Evolutionary conservation across 1,140 invertebrate species (phyloP), one percentile per base, ranked within the genome.

Genomic region (Leptopilina boulardi): DNA sequence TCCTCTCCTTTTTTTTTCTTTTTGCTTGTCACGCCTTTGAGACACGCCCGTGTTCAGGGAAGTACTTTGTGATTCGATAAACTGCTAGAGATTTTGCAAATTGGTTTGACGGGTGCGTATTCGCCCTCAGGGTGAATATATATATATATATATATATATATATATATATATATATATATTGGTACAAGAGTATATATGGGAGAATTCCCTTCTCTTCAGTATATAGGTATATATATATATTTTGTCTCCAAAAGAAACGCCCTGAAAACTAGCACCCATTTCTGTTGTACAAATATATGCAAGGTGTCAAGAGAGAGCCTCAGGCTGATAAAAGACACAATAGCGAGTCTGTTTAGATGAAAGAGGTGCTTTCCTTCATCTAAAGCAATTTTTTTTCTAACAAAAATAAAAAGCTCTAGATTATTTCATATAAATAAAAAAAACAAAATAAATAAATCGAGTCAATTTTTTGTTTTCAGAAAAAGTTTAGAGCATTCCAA

Each of bases 71-170:
- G 77, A 81, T 78, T 83, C 83, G 84, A 85, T 85, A 83, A 83
- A 77, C 72, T 78, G 76, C 75, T 82, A 71, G 76, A 81, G 81
- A 85, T 84, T 84, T 77, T 77, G 76, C 56, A 84, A 84, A 84
- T 79, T 79, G 77, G 71, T 80, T 79, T 15, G 70, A 42, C n/a
- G 42, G 74, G 34, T 18, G 38, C 19, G 59, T 66, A 66, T 66
- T 66, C 59, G 21, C 23, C 59, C 26, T n/a, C 1, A 66, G 59
- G 59, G 59, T 66, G 26, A 66, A 5, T 66, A 13, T 5, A 66
- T 15, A 9, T 19, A 54, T 54, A 21, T 38, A 38, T 0, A 38
- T 38, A 38, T 38, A 38, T 38, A 38, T 38, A 8, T 26, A n/a
- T n/a, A n/a, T n/a, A 54, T 54, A 21, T 38, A 38, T 0, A 38